These are phyloP conservation scores for Bruchidius siliquastri DNA, from an alignment of 2,888 invertebrate genomes.

Conservation along the genomic window DNA sequence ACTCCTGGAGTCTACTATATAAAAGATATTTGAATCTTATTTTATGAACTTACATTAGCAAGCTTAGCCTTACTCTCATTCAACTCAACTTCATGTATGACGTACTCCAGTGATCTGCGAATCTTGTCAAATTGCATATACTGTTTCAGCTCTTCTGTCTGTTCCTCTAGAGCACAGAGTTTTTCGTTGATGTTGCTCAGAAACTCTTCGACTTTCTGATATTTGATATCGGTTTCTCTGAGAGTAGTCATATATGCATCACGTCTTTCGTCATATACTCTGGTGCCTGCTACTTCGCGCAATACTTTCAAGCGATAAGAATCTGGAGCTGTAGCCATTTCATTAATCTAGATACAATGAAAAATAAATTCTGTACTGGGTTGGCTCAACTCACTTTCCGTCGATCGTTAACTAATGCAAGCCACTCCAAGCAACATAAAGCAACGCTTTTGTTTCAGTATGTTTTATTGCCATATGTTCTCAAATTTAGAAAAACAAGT, in stretches of 20 bases:
- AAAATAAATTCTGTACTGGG: too few species aligned
- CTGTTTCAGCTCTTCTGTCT: slow-evolving; percentile 97
- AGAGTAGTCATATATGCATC: slow-evolving; percentile 94
- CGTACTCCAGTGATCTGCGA: slow-evolving; percentile 90
- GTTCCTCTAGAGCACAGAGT: slow-evolving; percentile 92
- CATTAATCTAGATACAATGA: slow-evolving; percentile 73
- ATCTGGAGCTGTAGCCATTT: slow-evolving; percentile 99
- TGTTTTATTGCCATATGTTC: too few species aligned
- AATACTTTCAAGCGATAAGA: slow-evolving; percentile 90
- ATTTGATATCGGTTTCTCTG: slow-evolving; percentile 80
- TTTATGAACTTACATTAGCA: slow-evolving; percentile 61
- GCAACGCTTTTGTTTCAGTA: too few species aligned
- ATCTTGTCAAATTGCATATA: slow-evolving; percentile 98
- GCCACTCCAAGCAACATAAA: too few species aligned
- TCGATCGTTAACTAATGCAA: too few species aligned
- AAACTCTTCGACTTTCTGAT: slow-evolving; percentile 95
- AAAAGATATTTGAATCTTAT: too few species aligned
- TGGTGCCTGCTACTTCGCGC: slow-evolving; percentile 93
- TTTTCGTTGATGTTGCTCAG: slow-evolving; percentile 94
- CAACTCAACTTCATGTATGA: slow-evolving; percentile 94
- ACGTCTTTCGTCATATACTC: slow-evolving; percentile 96
- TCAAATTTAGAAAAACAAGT: too few species aligned
- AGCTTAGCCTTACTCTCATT: slow-evolving; percentile 89
- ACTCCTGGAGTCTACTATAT: too few species aligned
- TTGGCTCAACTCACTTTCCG: too few species aligned